These are phyloP conservation scores for Thalassaphorura encarpata DNA, from an alignment of 1,140 invertebrate species.

Conservation along the genomic window DNA sequence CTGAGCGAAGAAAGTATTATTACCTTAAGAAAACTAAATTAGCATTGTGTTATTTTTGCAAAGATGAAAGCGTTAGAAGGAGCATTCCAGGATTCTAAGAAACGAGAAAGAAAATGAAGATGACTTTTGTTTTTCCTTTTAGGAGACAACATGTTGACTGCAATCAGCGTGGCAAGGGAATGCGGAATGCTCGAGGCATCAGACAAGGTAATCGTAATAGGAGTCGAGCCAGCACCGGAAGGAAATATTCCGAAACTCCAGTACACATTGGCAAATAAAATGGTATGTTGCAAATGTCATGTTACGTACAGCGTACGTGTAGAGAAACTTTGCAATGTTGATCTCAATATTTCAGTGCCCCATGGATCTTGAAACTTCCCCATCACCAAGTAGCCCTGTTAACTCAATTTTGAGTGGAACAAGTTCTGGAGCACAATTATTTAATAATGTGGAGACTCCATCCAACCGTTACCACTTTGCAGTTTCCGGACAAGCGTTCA, in stretches of 20 bases:
- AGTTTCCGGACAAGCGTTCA: constrained; percentile 62
- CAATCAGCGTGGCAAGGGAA: constrained; percentile 79
- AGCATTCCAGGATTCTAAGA: too few species aligned
- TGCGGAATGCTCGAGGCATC: constrained; percentile 70
- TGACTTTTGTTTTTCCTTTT: constrained; percentile 29
- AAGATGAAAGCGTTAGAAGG: too few species aligned
- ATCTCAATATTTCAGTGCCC: neutral
- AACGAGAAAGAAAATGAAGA: too few species aligned
- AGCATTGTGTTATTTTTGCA: too few species aligned
- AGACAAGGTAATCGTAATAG: constrained; percentile 64
- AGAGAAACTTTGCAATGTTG: neutral
- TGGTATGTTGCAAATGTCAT: constrained; percentile 10
- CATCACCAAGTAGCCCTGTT: constrained; percentile 2
- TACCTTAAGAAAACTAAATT: too few species aligned
- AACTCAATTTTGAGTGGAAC: constrained; percentile 17
- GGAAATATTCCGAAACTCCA: constrained; percentile 41
- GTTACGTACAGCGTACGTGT: too few species aligned
- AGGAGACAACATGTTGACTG: constrained; percentile 89
- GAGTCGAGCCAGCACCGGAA: constrained; percentile 38
- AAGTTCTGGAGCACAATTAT: too few species aligned
- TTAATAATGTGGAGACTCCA: constrained; percentile 19
- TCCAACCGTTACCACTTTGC: constrained; percentile 49
- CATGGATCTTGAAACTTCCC: constrained; percentile 10
- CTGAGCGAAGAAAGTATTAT: too few species aligned
- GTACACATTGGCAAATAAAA: constrained; percentile 37